Evolutionary conservation across 1,140 invertebrate species (phyloP).

Genomic region (Zaprionus taronus): DNA sequence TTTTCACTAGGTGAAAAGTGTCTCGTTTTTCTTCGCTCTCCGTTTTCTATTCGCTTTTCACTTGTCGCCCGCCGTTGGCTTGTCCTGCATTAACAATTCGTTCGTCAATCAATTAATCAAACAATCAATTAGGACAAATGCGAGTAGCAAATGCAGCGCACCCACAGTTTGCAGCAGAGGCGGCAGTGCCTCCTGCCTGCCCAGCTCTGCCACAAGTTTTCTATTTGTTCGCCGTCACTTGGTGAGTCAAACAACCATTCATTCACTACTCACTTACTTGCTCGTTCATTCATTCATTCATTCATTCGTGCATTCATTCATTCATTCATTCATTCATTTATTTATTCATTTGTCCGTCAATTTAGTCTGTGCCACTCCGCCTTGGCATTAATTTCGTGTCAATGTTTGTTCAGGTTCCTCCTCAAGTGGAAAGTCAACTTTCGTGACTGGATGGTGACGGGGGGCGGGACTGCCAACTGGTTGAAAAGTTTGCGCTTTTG

Average conservation of each 20-base stretch:
- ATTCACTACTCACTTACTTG: conserved; percentile 15
- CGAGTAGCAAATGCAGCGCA: conserved; percentile 7
- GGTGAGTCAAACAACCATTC: background rate
- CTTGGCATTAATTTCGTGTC: conserved; percentile 36
- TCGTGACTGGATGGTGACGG: background rate
- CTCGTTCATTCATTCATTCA: conserved; percentile 3
- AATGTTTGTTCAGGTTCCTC: conserved; percentile 27
- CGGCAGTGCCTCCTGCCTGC: background rate
- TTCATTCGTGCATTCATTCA: background rate
- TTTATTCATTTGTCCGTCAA: background rate
- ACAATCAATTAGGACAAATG: conserved; percentile 48
- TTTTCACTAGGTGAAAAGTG: conserved; percentile 35
- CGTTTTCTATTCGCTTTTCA: background rate
- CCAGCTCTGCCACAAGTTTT: conserved; percentile 5
- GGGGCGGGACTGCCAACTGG: background rate
- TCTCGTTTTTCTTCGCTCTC: background rate
- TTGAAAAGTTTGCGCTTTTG: conserved; percentile 1
- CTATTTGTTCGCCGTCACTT: conserved; percentile 24
- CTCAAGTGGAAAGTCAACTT: background rate
- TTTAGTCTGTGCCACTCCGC: background rate
- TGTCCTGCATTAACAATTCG: conserved; percentile 44
- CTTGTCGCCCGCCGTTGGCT: conserved; percentile 11
- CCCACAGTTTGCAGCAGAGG: conserved; percentile 1
- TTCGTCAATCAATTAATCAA: conserved; percentile 55
- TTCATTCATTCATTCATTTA: conserved; percentile 14